Percentiles rank a stretch among this genome's conserved stretches.
phyloP scores from a whole-genome alignment of 2,888 invertebrate species.

The Ecdyonurus torrentis region DNA sequence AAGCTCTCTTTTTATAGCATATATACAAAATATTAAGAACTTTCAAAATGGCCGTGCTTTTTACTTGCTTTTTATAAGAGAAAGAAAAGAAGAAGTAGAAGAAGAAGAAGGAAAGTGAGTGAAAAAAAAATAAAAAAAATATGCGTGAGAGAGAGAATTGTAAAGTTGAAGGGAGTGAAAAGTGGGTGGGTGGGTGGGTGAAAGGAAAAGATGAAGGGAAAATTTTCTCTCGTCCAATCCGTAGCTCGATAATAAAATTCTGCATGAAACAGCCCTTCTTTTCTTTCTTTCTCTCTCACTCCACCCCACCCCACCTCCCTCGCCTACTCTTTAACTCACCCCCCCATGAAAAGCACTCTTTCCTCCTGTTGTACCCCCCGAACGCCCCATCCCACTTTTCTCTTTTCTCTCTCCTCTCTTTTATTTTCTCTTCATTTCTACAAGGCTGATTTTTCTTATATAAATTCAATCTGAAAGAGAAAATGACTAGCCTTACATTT shows the following conservation, averaged over 20 bases:
- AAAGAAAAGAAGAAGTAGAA: background rate
- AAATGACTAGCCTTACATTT: too few species aligned
- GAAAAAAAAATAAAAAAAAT: background rate
- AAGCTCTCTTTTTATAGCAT: background rate
- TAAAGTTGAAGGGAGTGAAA: background rate
- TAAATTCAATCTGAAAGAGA: too few species aligned
- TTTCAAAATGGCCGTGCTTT: background rate
- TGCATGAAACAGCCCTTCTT: background rate
- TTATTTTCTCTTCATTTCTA: background rate
- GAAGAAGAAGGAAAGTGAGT: background rate
- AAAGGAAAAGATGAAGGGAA: constrained; percentile 1
- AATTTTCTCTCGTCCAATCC: constrained; percentile 4
- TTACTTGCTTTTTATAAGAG: background rate
- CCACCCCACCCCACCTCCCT: background rate
- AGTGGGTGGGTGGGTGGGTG: background rate
- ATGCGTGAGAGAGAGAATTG: background rate
- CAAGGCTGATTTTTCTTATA: background rate
- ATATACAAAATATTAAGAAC: background rate
- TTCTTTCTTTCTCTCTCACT: background rate
- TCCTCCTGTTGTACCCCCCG: background rate
- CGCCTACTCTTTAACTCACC: background rate
- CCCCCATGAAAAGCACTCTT: background rate
- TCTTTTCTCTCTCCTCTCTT: background rate
- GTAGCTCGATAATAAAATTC: constrained; percentile 3
- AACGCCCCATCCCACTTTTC: background rate